A percentile compares a stretch with the other conserved stretches of the same genome.
These are phyloP conservation scores for Hyposmocoma kahamanoa DNA, from an alignment of 1,140 invertebrate species.

Conservation along the genomic window DNA sequence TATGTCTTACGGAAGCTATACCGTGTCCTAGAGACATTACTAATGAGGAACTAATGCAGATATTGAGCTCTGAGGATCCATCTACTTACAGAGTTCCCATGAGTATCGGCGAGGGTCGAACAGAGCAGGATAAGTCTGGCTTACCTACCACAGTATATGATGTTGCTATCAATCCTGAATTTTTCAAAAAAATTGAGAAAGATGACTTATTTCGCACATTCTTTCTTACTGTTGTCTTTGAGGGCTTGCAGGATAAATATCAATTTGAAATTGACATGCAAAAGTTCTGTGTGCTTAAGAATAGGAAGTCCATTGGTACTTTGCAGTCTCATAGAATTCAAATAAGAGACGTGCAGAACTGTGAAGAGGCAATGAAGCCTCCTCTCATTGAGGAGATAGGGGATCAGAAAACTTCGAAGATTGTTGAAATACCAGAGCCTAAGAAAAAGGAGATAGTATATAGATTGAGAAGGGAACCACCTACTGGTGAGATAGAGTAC, in stretches of 20 bases:
- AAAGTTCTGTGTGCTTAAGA: constrained; percentile 75
- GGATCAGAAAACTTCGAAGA: constrained; percentile 29
- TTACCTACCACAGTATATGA: constrained; percentile 82
- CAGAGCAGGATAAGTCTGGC: constrained; percentile 86
- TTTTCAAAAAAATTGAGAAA: constrained; percentile 80
- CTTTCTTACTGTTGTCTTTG: constrained; percentile 83
- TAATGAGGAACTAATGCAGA: constrained; percentile 81
- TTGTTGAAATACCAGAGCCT: constrained; percentile 24
- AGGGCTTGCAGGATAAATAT: constrained; percentile 82
- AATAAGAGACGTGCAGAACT: constrained; percentile 75
- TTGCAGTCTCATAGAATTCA: constrained; percentile 83
- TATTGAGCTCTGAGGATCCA: constrained; percentile 82
- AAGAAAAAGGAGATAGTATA: constrained; percentile 53
- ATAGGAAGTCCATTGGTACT: constrained; percentile 80
- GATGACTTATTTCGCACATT: constrained; percentile 83
- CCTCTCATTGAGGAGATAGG: constrained; percentile 75
- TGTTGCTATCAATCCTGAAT: constrained; percentile 83
- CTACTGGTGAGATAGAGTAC: constrained; percentile 59
- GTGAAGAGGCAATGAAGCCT: constrained; percentile 37
- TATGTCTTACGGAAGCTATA: constrained; percentile 84
- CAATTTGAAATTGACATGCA: constrained; percentile 77
- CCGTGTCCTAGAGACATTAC: constrained; percentile 86
- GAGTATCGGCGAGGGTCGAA: constrained; percentile 88
- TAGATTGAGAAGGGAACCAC: constrained; percentile 63
- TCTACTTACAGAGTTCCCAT: constrained; percentile 87